Base-by-base conservation (phyloP, 30 jellyfish, hydroid and myxozoan genomes). In the Catostylus mosaicus region DNA sequence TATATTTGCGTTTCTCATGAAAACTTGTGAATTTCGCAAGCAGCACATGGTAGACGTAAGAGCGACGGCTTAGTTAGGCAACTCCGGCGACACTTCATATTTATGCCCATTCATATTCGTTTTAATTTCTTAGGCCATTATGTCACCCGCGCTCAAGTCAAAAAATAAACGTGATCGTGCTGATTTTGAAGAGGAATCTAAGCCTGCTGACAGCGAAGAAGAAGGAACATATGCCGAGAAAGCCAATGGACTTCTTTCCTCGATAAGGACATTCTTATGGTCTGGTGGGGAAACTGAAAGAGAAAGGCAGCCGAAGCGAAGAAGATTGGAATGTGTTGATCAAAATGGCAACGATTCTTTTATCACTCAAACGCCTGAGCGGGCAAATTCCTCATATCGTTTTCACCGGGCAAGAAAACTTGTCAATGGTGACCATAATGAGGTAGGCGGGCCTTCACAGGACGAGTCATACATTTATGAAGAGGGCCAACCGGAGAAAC, bases 121-220 rank as follows among this genome's bases (percentile, higher is more conserved):
- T 57, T 32, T 30, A 33, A 75, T 22, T 23, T 19, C 27, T 62
- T 80, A 80, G 90, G 90, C 90, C 88, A 71, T 67, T 14, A 85
- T 85, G 95, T 85, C 95, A 64, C 95, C 95, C 86, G 95, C 90
- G 83, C 79, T 73, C 69, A 72, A 70, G 86, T 85, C 95, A 66
- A 86, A 77, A 60, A n/a, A n/a, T n/a, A 86, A 76, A 69, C 80
- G 90, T 57, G 84, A 86, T 50, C 96, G 90, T 48, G 31, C 37
- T 82, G 95, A 84, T 47, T 59, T 24, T 59, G 71, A 45, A 34
- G 96, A 77, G 83, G 82, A 86, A 29, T 47, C 78, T 14, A 73
- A 86, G 23, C 47, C 34, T 22, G 22, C 71, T 33, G 89, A 71
- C 63, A 66, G 50, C 73, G 83, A 40, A 11, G 77, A 48, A 62